Conservation (phyloP, 1,140 invertebrate genomes). For the Acromyrmex charruanus region DNA sequence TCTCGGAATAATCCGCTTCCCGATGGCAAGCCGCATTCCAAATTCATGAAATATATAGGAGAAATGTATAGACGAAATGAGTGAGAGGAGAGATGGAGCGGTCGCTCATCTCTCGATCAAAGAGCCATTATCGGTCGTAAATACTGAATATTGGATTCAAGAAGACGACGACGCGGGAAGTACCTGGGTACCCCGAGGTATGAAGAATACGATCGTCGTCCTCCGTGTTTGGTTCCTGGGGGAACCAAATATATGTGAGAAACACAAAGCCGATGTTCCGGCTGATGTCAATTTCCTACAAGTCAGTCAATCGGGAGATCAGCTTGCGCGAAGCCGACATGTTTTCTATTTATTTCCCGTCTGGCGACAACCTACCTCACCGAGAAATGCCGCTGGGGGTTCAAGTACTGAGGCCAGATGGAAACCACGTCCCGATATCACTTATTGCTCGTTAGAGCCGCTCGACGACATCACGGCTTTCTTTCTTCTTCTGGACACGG, state of each 20-base stretch:
- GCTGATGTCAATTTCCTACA: constrained; percentile 68
- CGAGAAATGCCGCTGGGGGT: constrained; percentile 39
- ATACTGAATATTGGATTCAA: constrained; percentile 31
- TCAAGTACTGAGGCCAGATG: constrained; percentile 50
- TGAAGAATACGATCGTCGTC: constrained; percentile 19
- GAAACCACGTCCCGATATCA: constrained; percentile 47
- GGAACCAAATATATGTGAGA: constrained; percentile 71
- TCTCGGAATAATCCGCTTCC: constrained; percentile 4
- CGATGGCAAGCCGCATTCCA: constrained; percentile 57
- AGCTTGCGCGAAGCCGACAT: background rate
- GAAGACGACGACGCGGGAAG: background rate
- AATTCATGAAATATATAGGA: constrained; percentile 69
- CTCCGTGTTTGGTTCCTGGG: background rate
- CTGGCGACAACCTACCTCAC: constrained; percentile 43
- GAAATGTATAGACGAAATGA: background rate
- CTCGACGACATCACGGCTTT: constrained; percentile 36
- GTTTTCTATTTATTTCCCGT: constrained; percentile 65
- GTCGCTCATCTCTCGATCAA: background rate
- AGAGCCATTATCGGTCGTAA: background rate
- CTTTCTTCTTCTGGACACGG: constrained; percentile 13
- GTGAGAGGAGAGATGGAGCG: background rate
- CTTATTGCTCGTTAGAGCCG: constrained; percentile 59
- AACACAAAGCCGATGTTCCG: constrained; percentile 65
- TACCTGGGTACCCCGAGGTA: background rate
- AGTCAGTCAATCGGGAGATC: constrained; percentile 15